A percentile compares a stretch with the other conserved stretches of the same genome.
Conservation (phyloP, 2,888 invertebrate genomes). For the Drosophila flavopinicola region DNA sequence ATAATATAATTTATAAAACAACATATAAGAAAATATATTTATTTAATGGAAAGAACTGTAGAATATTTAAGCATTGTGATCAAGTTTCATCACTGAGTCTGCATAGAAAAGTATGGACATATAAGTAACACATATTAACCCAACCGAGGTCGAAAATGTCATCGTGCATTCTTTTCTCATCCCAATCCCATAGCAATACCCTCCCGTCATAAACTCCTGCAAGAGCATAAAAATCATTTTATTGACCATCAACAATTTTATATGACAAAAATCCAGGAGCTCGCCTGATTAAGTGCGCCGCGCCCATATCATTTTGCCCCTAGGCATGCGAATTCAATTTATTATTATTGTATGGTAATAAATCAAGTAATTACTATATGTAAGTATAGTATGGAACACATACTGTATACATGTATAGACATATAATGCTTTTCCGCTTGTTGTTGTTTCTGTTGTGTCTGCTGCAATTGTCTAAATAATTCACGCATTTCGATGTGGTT, state of each 20-base stretch:
- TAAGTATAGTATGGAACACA: not conserved
- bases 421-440: conserved; percentile 7
- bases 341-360: conserved; percentile 39
- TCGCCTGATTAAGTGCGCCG: conserved; percentile 38
- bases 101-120: too few relatives aligned
- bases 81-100: too few relatives aligned
- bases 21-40: too few relatives aligned
- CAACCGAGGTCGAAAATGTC: too few relatives aligned
- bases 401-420: not conserved
- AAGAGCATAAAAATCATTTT: conserved; percentile 30
- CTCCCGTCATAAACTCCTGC: not conserved
- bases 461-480: conserved; percentile 50
- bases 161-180: too few relatives aligned
- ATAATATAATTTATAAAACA: too few relatives aligned
- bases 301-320: conserved; percentile 28
- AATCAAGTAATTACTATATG: conserved; percentile 53
- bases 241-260: conserved; percentile 61
- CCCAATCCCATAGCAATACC: too few relatives aligned
- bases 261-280: conserved; percentile 32
- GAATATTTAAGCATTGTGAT: too few relatives aligned
- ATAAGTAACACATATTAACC: too few relatives aligned
- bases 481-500: conserved; percentile 37
- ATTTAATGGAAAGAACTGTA: too few relatives aligned
- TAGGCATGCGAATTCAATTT: conserved; percentile 37
- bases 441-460: conserved; percentile 6